Conservation (phyloP, 1,140 invertebrate species). For the Cardiocondyla obscurior region DNA sequence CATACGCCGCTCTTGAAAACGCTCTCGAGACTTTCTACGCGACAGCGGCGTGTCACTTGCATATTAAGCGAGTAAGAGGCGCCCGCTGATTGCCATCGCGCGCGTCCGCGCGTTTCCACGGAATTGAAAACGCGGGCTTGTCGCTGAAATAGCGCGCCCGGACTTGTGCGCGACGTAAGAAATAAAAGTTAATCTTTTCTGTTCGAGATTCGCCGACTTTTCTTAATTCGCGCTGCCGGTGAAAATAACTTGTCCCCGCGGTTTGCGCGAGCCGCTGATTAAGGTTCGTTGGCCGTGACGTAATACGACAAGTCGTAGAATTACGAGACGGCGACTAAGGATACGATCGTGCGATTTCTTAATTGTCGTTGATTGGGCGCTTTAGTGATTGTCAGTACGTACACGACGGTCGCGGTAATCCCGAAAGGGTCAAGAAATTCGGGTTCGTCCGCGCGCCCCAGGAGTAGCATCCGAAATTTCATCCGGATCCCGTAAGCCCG, state of each 20-base stretch:
- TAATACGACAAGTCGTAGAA: too few relatives aligned
- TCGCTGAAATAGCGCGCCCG: not conserved
- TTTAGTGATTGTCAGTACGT: not conserved
- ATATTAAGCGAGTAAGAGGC: slow-evolving; percentile 45
- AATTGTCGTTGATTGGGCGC: not conserved
- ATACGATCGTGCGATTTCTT: not conserved
- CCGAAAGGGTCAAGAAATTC: not conserved
- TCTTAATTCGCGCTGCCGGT: too few relatives aligned
- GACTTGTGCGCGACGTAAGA: not conserved
- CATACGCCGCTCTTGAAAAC: slow-evolving; percentile 43
- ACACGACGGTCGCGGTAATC: not conserved
- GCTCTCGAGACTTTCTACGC: slow-evolving; percentile 38
- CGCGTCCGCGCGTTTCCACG: not conserved
- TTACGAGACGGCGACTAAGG: not conserved
- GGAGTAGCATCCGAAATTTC: slow-evolving; percentile 17
- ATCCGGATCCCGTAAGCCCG: slow-evolving; percentile 35
- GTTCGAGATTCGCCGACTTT: too few relatives aligned
- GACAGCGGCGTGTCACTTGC: slow-evolving; percentile 18
- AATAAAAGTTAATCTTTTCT: too few relatives aligned
- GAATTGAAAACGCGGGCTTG: slow-evolving; percentile 4
- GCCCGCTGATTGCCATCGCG: slow-evolving; percentile 12
- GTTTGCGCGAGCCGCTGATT: too few relatives aligned
- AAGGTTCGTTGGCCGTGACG: too few relatives aligned
- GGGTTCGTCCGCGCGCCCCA: not conserved
- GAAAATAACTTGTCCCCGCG: too few relatives aligned